Evolutionary conservation across 2,888 invertebrate genomes (phyloP).

Genomic region (Agrochola litura): DNA sequence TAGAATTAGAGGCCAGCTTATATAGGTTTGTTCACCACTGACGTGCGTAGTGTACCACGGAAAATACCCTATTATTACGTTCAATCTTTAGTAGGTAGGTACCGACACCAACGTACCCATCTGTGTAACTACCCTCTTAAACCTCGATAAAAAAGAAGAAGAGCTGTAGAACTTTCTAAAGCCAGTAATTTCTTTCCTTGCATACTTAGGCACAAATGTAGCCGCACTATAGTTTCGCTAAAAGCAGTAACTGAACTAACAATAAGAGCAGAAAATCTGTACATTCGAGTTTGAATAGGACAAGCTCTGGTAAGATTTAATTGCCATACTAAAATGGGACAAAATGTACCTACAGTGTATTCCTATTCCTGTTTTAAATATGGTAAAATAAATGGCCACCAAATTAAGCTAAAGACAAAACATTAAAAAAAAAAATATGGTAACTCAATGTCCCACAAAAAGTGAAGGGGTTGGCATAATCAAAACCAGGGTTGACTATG

Average conservation of each 20-base stretch:
- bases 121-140: background rate
- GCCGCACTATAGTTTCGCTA: constrained; percentile 19
- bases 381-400: no score
- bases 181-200: background rate
- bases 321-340: no score
- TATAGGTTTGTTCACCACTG: background rate
- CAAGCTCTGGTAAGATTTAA: background rate
- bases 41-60: background rate
- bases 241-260: constrained; percentile 44
- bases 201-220: constrained; percentile 16
- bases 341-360: no score
- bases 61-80: background rate
- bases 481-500: no score
- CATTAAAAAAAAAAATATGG: no score
- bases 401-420: no score
- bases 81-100: constrained; percentile 1
- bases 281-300: constrained; percentile 11
- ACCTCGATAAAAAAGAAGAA: background rate
- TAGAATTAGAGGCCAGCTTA: background rate
- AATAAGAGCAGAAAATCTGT: constrained; percentile 22
- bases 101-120: background rate
- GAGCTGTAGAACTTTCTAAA: constrained; percentile 7
- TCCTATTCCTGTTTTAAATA: no score
- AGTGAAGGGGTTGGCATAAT: no score
- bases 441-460: no score